A percentile compares a stretch with the other conserved stretches of the same genome.
These are phyloP conservation scores for Oryctes rhinoceros DNA, from an alignment of 1,140 invertebrate species.

Conservation along the genomic window DNA sequence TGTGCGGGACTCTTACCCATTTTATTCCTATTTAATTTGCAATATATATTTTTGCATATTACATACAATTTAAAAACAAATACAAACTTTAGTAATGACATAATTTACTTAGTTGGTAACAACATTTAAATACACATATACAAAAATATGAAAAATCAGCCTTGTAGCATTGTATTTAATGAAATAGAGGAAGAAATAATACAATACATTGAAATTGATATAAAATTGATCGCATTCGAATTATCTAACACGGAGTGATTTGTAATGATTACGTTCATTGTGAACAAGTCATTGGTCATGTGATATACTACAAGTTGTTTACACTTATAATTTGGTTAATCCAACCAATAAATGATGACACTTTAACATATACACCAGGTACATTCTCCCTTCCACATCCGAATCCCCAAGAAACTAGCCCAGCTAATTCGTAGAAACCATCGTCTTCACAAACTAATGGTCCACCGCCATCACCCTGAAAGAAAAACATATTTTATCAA, in stretches of 20 bases:
- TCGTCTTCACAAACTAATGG: conserved; percentile 92
- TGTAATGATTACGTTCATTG: not conserved
- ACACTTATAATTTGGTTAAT: conserved; percentile 97
- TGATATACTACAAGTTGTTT: conserved; percentile 78
- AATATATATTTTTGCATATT: conserved; percentile 13
- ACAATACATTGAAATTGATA: conserved; percentile 20
- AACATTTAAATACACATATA: conserved; percentile 42
- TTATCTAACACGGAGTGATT: not conserved
- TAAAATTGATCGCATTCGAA: conserved; percentile 20
- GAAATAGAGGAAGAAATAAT: conserved; percentile 29
- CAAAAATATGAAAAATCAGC: conserved; percentile 30
- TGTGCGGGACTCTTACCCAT: too few species aligned
- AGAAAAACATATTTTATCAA: conserved; percentile 43
- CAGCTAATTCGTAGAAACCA: conserved; percentile 90
- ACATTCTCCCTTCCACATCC: conserved; percentile 89
- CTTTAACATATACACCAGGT: conserved; percentile 93
- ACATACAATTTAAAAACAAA: conserved; percentile 24
- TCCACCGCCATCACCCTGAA: conserved; percentile 89
- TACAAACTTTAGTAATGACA: not conserved
- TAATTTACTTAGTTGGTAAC: conserved; percentile 48
- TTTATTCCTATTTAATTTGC: not conserved
- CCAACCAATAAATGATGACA: conserved; percentile 94
- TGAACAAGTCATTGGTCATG: too few species aligned
- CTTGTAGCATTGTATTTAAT: conserved; percentile 39
- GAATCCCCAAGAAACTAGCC: conserved; percentile 92